Evolutionary conservation across 2,113 vertebrate genomes (phyloP).

Genomic region (Etheostoma cragini): DNA sequence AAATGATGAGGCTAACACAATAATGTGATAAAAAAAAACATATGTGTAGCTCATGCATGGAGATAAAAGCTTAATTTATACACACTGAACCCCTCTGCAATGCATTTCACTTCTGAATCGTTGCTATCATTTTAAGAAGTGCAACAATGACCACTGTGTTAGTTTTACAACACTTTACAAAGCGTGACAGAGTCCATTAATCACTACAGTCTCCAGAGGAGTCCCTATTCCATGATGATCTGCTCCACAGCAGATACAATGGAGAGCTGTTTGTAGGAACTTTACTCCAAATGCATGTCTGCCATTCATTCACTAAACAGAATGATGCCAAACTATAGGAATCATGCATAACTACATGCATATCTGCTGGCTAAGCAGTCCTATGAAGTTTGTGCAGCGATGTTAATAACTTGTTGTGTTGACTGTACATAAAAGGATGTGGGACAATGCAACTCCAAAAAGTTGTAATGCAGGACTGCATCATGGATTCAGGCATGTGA

Average conservation of each 20-base stretch:
- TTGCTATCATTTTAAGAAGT: conserved; percentile 46
- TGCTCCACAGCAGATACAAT: conserved; percentile 22
- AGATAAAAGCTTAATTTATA: neutral
- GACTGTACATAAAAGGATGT: conserved; percentile 28
- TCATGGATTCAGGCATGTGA: neutral
- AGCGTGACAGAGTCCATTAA: conserved; percentile 67
- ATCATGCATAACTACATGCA: conserved; percentile 3
- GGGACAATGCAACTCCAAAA: conserved; percentile 22
- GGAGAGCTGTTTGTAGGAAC: conserved; percentile 28
- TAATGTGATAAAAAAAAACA: too few species aligned
- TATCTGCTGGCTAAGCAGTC: conserved; percentile 34
- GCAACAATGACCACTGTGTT: conserved; percentile 65
- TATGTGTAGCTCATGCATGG: neutral
- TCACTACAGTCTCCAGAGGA: conserved; percentile 60
- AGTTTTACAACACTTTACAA: conserved; percentile 59
- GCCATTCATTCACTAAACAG: conserved; percentile 38
- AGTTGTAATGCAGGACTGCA: neutral
- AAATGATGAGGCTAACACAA: neutral
- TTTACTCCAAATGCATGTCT: conserved; percentile 12
- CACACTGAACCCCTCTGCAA: neutral
- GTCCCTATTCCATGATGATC: conserved; percentile 44
- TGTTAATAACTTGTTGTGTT: conserved; percentile 30
- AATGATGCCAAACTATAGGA: conserved; percentile 16
- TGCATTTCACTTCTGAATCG: conserved; percentile 36
- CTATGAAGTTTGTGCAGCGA: conserved; percentile 16